Conservation (phyloP, 2,888 invertebrate species). For the Auanema freiburgensis region DNA sequence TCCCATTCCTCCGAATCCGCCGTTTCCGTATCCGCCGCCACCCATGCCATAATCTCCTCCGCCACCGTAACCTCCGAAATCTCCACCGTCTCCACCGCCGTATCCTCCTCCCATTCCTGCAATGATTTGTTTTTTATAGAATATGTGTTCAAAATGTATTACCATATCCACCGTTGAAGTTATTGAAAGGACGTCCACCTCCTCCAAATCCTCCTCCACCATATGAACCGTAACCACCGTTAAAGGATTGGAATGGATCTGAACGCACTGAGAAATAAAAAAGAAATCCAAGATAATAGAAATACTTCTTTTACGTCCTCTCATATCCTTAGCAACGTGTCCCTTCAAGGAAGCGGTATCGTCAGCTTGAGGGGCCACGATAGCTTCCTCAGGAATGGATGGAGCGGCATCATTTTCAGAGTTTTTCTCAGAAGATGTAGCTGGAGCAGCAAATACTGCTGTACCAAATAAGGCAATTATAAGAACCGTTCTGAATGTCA, state of each 20-base stretch:
- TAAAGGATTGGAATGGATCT: conserved; percentile 22
- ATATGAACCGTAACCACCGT: conserved; percentile 15
- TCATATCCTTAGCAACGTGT: conserved; percentile 17
- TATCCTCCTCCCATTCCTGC: conserved; percentile 3
- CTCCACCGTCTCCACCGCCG: conserved; percentile 14
- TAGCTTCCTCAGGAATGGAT: too few relatives aligned
- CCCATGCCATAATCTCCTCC: conserved; percentile 29
- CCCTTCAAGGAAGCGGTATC: conserved; percentile 9
- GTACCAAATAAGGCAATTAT: too few relatives aligned
- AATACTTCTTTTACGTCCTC: conserved; percentile 13
- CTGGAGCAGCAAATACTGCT: too few relatives aligned
- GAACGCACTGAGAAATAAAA: neutral
- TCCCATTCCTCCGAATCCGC: conserved; percentile 34
- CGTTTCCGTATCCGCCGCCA: conserved; percentile 29
- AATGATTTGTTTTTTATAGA: too few relatives aligned
- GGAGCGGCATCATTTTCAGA: too few relatives aligned
- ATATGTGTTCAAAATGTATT: too few relatives aligned
- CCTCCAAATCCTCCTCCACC: conserved; percentile 13
- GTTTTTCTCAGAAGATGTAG: too few relatives aligned
- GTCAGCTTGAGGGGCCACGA: conserved; percentile 2
- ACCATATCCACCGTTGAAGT: conserved; percentile 21
- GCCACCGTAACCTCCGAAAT: conserved; percentile 25
- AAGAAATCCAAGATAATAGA: neutral
- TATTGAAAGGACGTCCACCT: conserved; percentile 18
- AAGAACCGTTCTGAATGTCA: too few relatives aligned